These are phyloP conservation scores for Agonopterix heracliana DNA, from an alignment of 2,888 invertebrate genomes.

Conservation along the genomic window DNA sequence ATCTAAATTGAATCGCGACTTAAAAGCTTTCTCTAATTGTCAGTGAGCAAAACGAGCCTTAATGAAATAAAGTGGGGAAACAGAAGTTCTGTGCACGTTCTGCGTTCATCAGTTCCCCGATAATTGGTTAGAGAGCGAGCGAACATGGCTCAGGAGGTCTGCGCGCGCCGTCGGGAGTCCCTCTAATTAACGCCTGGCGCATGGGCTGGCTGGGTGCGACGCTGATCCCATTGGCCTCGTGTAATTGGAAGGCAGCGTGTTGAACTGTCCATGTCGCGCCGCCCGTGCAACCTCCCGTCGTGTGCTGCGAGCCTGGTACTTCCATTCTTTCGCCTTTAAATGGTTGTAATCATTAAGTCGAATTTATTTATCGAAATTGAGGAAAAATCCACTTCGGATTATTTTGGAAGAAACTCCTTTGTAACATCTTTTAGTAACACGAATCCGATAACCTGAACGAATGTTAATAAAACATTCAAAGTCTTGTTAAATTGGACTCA, in stretches of 20 bases:
- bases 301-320: slow-evolving; percentile 5
- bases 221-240: slow-evolving; percentile 26
- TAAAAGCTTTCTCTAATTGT: slow-evolving; percentile 40
- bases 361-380: background rate
- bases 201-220: slow-evolving; percentile 23
- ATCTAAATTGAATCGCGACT: too few species aligned
- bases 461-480: too few species aligned
- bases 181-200: slow-evolving; percentile 52
- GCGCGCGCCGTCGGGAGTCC: slow-evolving; percentile 37
- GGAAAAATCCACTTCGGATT: too few species aligned
- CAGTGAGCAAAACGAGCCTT: slow-evolving; percentile 48
- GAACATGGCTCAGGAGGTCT: slow-evolving; percentile 43
- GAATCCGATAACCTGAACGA: too few species aligned
- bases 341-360: background rate
- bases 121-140: slow-evolving; percentile 61
- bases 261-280: slow-evolving; percentile 33
- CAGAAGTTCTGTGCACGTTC: slow-evolving; percentile 52
- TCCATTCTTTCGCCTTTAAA: background rate
- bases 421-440: too few species aligned
- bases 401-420: too few species aligned
- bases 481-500: too few species aligned
- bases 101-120: slow-evolving; percentile 54
- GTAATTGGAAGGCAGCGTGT: slow-evolving; percentile 50
- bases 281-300: slow-evolving; percentile 20
- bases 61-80: slow-evolving; percentile 48